A percentile compares a stretch with the other conserved stretches of the same genome.
phyloP scores from a whole-genome alignment of 2,113 vertebrate genomes.

The Sciurus niger region DNA sequence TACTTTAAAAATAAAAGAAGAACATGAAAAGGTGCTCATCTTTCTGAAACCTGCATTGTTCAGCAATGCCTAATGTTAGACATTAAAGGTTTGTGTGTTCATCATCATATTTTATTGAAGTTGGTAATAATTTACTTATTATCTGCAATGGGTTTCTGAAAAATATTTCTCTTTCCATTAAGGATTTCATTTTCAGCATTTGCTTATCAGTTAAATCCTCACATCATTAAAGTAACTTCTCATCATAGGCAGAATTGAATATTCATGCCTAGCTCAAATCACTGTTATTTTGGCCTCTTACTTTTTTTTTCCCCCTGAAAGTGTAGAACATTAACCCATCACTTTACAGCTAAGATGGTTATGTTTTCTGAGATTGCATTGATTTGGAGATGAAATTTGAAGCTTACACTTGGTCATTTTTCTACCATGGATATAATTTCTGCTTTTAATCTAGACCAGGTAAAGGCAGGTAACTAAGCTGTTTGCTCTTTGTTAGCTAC shows the following conservation, averaged over 20 bases:
- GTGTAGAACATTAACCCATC: slow-evolving; percentile 87
- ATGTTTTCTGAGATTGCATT: slow-evolving; percentile 75
- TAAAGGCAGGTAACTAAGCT: not conserved
- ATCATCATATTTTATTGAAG: slow-evolving; percentile 83
- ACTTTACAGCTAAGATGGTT: slow-evolving; percentile 81
- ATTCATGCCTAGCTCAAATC: slow-evolving; percentile 82
- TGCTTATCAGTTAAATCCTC: slow-evolving; percentile 83
- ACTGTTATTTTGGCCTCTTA: slow-evolving; percentile 83
- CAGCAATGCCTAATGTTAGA: slow-evolving; percentile 81
- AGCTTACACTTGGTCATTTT: slow-evolving; percentile 66
- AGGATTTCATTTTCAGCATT: slow-evolving; percentile 82
- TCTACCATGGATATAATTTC: slow-evolving; percentile 17
- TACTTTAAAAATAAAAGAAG: slow-evolving; percentile 86
- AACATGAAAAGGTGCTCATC: slow-evolving; percentile 84
- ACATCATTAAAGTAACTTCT: slow-evolving; percentile 84
- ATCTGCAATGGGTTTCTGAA: slow-evolving; percentile 80
- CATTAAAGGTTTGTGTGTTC: slow-evolving; percentile 83
- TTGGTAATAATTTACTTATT: slow-evolving; percentile 83
- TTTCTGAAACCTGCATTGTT: slow-evolving; percentile 85
- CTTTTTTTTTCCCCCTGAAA: slow-evolving; percentile 83
- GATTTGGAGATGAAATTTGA: slow-evolving; percentile 39
- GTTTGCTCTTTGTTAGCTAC: not conserved
- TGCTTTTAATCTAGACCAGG: slow-evolving; percentile 49
- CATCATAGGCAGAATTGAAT: slow-evolving; percentile 82
- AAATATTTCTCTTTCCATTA: slow-evolving; percentile 85